Evolutionary conservation across 92 coral and sea anemone genomes (phyloP), one percentile per base, ranked within the genome.

Genomic region (Epizoanthus scotinus): DNA sequence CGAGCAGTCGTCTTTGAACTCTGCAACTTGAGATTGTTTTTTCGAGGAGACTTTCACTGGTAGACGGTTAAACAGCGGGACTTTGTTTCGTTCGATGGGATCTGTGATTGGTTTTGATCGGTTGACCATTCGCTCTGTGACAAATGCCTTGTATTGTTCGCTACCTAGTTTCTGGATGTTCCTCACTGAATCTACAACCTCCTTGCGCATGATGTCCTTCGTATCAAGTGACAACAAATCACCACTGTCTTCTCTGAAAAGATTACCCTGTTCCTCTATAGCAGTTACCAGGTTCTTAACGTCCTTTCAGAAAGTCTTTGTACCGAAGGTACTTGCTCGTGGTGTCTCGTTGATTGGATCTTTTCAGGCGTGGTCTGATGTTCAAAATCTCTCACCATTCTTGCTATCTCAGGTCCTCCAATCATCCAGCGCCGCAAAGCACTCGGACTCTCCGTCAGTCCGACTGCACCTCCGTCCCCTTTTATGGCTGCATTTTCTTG

Each of bases 401-500:
- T 18, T 15, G 88, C 68, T n/a, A 85, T 17, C 58, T 85, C 88
- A 27, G 81, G 84, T 18, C 80, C 77, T 10, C 63, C 84, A 25
- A 69, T 63, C 84, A 85, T 85, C 84, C 84, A 85, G 56, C 84
- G 44, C 19, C 77, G 47, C 44, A 83, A 40, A 29, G 86, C 86
- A 9, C 74, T 63, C 14, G 57, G 67, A 67, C 36, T 89, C 63
- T 90, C 90, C 0, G 88, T 90, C 18, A 86, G 93, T 55, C 90
- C 86, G 52, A 86, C 87, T 38, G 91, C 89, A 26, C 87, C 89
- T 31, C 91, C 94, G n/a, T 86, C 91, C 18, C 93, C 90, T 81
- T 90, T 90, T 22, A 87, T 71, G 18, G 74, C 61, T 67, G 91
- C 89, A 81, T 90, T 90, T 38, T 59, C 86, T 36, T 84, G 94